phyloP scores from a whole-genome alignment of 2,888 invertebrate species.

The Ochlodes sylvanus region DNA sequence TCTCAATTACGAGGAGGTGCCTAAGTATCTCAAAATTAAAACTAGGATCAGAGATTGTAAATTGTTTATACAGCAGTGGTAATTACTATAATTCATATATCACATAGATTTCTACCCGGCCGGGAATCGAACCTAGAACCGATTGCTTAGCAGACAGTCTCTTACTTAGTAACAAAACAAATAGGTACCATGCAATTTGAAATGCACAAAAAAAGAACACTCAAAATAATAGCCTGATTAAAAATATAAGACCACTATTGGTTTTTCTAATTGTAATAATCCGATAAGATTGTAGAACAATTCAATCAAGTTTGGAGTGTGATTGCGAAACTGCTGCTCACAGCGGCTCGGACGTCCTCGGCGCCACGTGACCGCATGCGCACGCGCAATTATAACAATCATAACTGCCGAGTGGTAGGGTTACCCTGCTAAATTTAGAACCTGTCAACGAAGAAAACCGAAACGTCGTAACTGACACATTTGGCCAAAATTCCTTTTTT shows the following conservation, averaged over 20 bases:
- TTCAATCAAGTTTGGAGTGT: constrained; percentile 52
- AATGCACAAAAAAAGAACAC: neutral
- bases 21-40: too few relatives aligned
- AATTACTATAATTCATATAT: too few relatives aligned
- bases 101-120: too few relatives aligned
- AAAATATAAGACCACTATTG: constrained; percentile 24
- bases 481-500: too few relatives aligned
- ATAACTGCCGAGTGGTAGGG: constrained; percentile 43
- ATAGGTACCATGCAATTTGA: neutral
- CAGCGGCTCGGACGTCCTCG: constrained; percentile 53
- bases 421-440: constrained; percentile 33
- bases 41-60: too few relatives aligned
- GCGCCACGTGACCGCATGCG: constrained; percentile 60
- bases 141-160: too few relatives aligned
- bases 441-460: too few relatives aligned
- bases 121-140: too few relatives aligned
- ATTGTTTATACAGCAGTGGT: too few relatives aligned
- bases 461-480: too few relatives aligned
- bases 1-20: too few relatives aligned
- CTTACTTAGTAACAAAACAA: too few relatives aligned
- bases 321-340: constrained; percentile 52
- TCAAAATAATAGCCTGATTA: neutral
- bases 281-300: constrained; percentile 53
- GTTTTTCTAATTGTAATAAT: constrained; percentile 29
- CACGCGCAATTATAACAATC: constrained; percentile 60